phyloP scores from a whole-genome alignment of 2,888 invertebrate genomes.

The Meiosimyza decipiens region DNA sequence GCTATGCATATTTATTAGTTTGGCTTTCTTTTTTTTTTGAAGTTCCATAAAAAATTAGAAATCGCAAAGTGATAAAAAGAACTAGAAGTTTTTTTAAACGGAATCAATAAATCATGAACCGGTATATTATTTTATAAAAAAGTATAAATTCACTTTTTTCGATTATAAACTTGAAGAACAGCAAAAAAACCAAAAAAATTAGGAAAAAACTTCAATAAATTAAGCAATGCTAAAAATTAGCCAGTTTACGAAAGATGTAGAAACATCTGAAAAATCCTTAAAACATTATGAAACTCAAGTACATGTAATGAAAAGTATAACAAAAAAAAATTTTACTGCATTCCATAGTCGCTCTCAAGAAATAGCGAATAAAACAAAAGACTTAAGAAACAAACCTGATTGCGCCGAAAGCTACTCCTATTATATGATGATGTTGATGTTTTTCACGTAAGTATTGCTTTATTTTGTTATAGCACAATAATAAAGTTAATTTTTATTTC shows the following conservation, averaged over 20 bases:
- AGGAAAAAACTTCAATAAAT: no score
- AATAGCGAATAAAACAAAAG: conserved; percentile 44
- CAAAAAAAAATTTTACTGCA: not conserved
- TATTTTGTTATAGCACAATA: not conserved
- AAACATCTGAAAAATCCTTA: no score
- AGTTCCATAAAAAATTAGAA: no score
- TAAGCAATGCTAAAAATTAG: no score
- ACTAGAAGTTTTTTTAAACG: no score
- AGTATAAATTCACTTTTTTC: no score
- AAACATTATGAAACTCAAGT: not conserved
- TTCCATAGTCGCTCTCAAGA: not conserved
- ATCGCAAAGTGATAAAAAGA: no score
- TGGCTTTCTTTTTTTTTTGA: conserved; percentile 3
- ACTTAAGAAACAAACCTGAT: conserved; percentile 50
- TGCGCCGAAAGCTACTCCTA: conserved; percentile 15
- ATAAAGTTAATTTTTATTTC: not conserved
- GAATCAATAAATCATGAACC: no score
- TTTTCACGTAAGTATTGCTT: not conserved
- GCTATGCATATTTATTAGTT: not conserved
- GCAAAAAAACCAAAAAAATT: no score
- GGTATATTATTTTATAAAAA: no score
- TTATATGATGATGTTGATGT: not conserved
- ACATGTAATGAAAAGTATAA: not conserved
- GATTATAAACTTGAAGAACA: no score
- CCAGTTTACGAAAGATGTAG: no score